Evolutionary conservation across 2,888 invertebrate genomes (phyloP).

Genomic region (Arge pagana): DNA sequence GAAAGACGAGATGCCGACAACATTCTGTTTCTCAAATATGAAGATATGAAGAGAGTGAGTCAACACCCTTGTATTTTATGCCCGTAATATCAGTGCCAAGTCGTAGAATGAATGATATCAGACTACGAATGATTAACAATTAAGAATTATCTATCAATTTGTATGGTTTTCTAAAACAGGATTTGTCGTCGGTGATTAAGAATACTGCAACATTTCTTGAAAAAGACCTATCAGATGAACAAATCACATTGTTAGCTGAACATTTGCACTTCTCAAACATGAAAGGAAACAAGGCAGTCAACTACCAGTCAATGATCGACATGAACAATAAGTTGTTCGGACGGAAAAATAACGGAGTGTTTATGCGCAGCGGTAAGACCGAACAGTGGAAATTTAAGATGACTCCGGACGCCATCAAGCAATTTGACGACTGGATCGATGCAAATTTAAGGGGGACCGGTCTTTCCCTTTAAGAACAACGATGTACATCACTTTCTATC

Average conservation of each 20-base stretch:
- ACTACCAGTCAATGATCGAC: conserved; percentile 56
- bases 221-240: conserved; percentile 54
- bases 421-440: conserved; percentile 58
- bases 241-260: conserved; percentile 58
- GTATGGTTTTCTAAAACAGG: conserved; percentile 32
- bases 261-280: conserved; percentile 67
- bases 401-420: conserved; percentile 41
- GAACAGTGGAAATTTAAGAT: conserved; percentile 46
- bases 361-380: neutral
- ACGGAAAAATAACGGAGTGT: conserved; percentile 36
- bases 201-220: conserved; percentile 62
- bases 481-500: too few relatives aligned
- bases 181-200: conserved; percentile 61
- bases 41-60: conserved; percentile 48
- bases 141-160: too few relatives aligned
- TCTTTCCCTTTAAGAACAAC: conserved; percentile 1
- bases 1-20: conserved; percentile 33
- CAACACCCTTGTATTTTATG: too few relatives aligned
- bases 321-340: conserved; percentile 53
- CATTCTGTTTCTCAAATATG: conserved; percentile 44
- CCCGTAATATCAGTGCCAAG: too few relatives aligned
- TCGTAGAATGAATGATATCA: too few relatives aligned
- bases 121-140: too few relatives aligned
- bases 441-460: conserved; percentile 1
- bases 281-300: conserved; percentile 64